Conservation (phyloP, 2,113 vertebrate species). For the Felis chaus region DNA sequence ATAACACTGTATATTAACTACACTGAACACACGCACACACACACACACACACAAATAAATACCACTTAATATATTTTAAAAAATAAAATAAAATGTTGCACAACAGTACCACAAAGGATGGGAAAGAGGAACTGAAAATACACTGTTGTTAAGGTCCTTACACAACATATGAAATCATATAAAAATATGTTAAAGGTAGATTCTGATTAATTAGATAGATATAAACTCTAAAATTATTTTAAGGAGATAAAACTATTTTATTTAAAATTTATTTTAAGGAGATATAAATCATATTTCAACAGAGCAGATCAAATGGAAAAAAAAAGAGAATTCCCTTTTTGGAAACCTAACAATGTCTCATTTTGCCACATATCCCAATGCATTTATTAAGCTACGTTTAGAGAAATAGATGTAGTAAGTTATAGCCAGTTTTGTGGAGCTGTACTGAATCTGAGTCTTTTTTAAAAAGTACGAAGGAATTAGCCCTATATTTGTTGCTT, state of each 20-base stretch:
- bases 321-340: neutral
- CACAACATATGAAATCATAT: neutral
- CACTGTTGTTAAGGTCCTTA: neutral
- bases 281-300: neutral
- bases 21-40: neutral
- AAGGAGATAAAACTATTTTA: neutral
- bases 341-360: neutral
- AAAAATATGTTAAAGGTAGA: neutral
- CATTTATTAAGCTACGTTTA: neutral
- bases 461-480: neutral
- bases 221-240: neutral
- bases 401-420: neutral
- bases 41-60: neutral
- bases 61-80: neutral
- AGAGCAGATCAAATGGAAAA: neutral
- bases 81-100: neutral
- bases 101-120: neutral
- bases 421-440: neutral
- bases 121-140: neutral
- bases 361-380: neutral
- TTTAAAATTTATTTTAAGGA: too few relatives aligned
- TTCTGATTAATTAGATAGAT: neutral
- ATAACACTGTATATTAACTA: neutral
- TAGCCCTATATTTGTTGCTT: neutral
- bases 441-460: neutral